Evolutionary conservation across 2,113 vertebrate species (phyloP), one percentile per base, ranked within the genome.

Genomic region (Aviceda subcristata): DNA sequence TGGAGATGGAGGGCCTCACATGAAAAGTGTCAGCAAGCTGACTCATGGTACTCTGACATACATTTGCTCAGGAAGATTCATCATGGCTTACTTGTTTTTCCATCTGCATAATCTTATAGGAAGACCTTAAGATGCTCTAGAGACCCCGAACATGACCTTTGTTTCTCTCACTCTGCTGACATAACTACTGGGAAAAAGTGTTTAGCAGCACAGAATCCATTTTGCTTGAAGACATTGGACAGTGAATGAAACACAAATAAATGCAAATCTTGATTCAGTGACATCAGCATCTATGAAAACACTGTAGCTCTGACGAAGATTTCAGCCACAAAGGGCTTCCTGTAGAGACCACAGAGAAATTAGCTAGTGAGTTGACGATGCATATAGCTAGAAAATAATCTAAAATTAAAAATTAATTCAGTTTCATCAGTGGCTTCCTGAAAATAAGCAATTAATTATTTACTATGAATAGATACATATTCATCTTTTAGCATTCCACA

Each of bases 381-480:
- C 51, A 84, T 46, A 67, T 8, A 81, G 66, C 56, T 78, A 81
- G n/a, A 94, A 90, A 91, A 96, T 66, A 76, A 86, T 81, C 21
- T 78, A 85, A 85, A 92, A 96, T 79, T 51, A 39, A 89, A 89
- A 95, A 88, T 72, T 84, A 81, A 91, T 92, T 87, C 36, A 7
- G 39, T 83, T 88, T 90, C 34, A 81, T 84, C 60, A 56, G 19
- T 26, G 36, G 30, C 73, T 94, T 64, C 38, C 43, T 85, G 73
- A 91, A 95, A 95, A 91, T 11, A 87, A 80, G 18, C 38, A 81
- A 92, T 87, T 69, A 89, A 75, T 91, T 91, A 79, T 93, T 94
- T 90, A 93, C 20, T 68, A 45, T 75, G n/a, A 91, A 64, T 23
- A 78, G 60, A 68, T 36, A 67, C 26, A 36, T 67, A 56, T 51